Conservation (phyloP, 2,797 vertebrate genomes). For the Rhabdophis nuchalis region DNA sequence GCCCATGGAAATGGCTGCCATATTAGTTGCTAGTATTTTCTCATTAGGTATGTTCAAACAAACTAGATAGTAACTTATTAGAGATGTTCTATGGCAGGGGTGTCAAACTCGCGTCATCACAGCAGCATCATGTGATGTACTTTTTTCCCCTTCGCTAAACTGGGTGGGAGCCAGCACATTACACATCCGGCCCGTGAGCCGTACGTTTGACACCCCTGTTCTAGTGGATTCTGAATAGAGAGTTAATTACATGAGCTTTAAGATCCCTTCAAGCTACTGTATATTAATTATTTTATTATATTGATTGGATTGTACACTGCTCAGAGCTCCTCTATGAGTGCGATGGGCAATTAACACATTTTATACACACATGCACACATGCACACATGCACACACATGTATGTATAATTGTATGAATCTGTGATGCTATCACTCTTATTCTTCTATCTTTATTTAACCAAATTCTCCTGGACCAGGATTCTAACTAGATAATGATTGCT, state of each 20-base stretch:
- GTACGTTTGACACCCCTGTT: neutral
- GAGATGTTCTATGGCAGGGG: neutral
- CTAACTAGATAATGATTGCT: neutral
- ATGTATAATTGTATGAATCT: neutral
- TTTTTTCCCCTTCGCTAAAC: no score
- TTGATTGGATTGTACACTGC: no score
- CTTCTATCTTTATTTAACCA: neutral
- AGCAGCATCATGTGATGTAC: no score
- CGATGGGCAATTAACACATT: no score
- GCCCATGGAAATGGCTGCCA: neutral
- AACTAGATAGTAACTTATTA: neutral
- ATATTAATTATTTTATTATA: neutral
- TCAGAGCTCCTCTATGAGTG: no score
- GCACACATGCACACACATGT: neutral
- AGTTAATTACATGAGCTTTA: neutral
- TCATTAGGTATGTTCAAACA: neutral
- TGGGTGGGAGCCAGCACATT: no score
- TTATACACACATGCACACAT: neutral
- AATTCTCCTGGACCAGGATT: neutral
- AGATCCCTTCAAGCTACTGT: neutral
- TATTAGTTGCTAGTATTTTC: neutral
- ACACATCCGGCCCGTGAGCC: no score
- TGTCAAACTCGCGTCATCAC: no score
- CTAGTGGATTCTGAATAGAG: neutral
- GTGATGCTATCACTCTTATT: neutral